These are phyloP conservation scores for Eidolon dupreanum DNA, from an alignment of 2,797 vertebrate species.

Conservation along the genomic window DNA sequence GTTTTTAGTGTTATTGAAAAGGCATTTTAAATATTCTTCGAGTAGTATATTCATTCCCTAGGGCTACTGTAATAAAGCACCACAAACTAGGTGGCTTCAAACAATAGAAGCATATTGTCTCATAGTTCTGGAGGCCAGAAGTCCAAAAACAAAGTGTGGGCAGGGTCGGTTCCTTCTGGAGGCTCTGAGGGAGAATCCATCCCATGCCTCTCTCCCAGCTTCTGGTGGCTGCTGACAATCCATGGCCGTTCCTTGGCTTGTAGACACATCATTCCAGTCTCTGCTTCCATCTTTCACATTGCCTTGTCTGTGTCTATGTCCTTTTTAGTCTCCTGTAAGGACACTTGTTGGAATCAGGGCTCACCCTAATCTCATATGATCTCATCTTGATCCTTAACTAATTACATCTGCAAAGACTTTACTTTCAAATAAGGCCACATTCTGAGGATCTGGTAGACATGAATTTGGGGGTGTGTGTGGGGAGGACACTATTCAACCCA, in stretches of 20 bases:
- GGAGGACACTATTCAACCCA: background rate
- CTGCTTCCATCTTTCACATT: background rate
- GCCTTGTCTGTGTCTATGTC: background rate
- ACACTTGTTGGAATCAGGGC: background rate
- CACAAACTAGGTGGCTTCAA: background rate
- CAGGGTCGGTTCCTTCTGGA: background rate
- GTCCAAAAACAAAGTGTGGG: background rate
- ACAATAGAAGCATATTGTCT: background rate
- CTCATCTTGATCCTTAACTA: background rate
- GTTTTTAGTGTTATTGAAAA: background rate
- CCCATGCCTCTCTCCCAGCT: background rate
- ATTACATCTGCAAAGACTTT: background rate
- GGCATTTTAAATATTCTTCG: background rate
- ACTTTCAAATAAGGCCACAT: background rate
- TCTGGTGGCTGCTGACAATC: background rate
- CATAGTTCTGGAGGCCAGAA: background rate
- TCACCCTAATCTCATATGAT: background rate
- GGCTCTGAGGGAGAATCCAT: background rate
- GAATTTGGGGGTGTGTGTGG: background rate
- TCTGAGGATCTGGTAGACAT: background rate
- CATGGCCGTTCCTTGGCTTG: background rate
- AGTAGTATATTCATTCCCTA: background rate
- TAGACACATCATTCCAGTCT: background rate
- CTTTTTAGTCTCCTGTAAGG: constrained; percentile 19
- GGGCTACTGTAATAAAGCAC: background rate